Evolutionary conservation across 2,797 vertebrate genomes (phyloP), one percentile per base, ranked within the genome.

Genomic region (Myiotriccus ornatus): DNA sequence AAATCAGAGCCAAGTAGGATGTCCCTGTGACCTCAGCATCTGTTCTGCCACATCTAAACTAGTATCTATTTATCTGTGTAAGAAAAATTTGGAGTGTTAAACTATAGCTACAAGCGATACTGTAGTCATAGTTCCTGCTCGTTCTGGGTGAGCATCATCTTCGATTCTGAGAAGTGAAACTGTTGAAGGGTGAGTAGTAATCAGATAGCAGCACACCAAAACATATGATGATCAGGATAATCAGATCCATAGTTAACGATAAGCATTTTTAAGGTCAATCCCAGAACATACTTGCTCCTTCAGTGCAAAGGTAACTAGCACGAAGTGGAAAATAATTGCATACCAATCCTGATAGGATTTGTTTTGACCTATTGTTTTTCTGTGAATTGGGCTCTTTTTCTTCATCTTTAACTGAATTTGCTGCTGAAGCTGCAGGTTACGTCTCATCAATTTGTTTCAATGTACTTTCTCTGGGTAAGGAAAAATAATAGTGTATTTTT

Each of bases 141-240:
- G 7, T 96, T 94, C 80, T 93, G 82, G 76, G 76, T 89, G 62
- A 65, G 16, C 39, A 86, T 73, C 37, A 44, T 90, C 47, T 91
- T 75, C 3, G 6, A 78, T 86, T 96, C 60, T 97, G 71, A 63
- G 95, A 88, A 74, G 80, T 69, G 21, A 67, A 80, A 79, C 30
- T 67, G 41, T 81, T 55, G 25, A 59, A 77, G 43, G 8, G 21
- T 79, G 59, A 87, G 37, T 82, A 68, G 65, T 53, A 84, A 84
- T 77, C 65, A 67, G 17, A 53, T 50, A 84, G 35, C 53, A 52
- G 53, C 71, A 44, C 32, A 77, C 49, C 82, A 84, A 75, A 96
- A 55, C 41, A 64, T 24, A 34, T 52, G 41, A 62, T 3, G 0
- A 80, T 53, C 24, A 13, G 34, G 20, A 78, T 84, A 25, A 71